A percentile compares a stretch with the other conserved stretches of the same genome.
Conservation (phyloP, 37 sponge, comb jelly and placozoan species). For the Crambe crambe region DNA sequence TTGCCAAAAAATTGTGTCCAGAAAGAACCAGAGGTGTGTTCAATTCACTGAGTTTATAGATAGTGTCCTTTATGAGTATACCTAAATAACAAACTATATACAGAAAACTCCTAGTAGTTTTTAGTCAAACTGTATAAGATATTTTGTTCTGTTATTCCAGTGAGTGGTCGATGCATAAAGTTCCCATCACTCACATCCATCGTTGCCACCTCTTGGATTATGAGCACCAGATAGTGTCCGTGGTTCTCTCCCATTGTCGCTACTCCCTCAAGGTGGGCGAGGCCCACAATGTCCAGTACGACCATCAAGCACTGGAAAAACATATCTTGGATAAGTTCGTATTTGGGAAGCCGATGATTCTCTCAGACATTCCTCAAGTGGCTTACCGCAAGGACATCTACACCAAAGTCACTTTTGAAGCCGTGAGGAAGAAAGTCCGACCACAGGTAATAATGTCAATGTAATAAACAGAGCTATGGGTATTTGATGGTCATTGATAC, state of each 20-base stretch:
- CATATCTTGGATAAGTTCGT: conserved; percentile 70
- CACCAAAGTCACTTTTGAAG: conserved; percentile 38
- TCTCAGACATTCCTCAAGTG: conserved; percentile 50
- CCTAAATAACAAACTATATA: too few relatives aligned
- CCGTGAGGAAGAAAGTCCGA: conserved; percentile 33
- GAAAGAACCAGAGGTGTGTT: neutral
- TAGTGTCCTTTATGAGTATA: too few relatives aligned
- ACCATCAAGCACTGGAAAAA: conserved; percentile 67
- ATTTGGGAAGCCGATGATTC: conserved; percentile 61
- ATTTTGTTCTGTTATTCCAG: too few relatives aligned
- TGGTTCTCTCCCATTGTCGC: conserved; percentile 70
- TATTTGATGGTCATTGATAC: too few relatives aligned
- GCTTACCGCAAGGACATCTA: conserved; percentile 45
- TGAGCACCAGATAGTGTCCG: conserved; percentile 53
- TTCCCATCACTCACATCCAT: conserved; percentile 53
- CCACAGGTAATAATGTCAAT: conserved; percentile 7
- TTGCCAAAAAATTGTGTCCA: conserved; percentile 10
- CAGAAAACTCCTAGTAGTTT: too few relatives aligned
- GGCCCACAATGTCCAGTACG: conserved; percentile 59
- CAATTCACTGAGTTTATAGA: neutral
- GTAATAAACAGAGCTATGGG: too few relatives aligned
- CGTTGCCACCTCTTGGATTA: conserved; percentile 61
- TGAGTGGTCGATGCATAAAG: too few relatives aligned
- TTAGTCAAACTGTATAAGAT: too few relatives aligned
- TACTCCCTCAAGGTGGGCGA: conserved; percentile 69